A percentile compares a stretch with the other conserved stretches of the same genome.
phyloP scores from a whole-genome alignment of 2,888 invertebrate genomes.

The Brenthis daphne region DNA sequence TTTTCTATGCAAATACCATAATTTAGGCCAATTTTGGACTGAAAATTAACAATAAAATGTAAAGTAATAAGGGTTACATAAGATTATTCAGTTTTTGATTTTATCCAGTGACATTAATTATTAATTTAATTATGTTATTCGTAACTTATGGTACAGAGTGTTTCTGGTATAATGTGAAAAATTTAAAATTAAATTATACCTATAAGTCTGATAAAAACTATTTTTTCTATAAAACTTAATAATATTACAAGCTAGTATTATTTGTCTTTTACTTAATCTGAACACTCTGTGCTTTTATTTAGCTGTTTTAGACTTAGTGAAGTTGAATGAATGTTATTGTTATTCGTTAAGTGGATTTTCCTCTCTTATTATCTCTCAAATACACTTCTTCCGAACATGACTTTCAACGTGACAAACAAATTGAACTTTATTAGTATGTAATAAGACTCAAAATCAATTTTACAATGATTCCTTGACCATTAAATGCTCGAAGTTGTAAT shows the following conservation, averaged over 20 bases:
- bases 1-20: too few relatives aligned
- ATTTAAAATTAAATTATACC: background rate
- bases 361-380: background rate
- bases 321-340: background rate
- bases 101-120: too few relatives aligned
- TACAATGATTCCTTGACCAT: slow-evolving; percentile 5
- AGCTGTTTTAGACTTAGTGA: background rate
- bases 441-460: background rate
- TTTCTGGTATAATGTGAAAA: background rate
- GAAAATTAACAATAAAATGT: too few relatives aligned
- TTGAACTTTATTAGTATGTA: background rate
- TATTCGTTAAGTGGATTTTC: background rate
- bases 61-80: too few relatives aligned
- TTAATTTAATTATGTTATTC: too few relatives aligned
- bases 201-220: slow-evolving; percentile 4
- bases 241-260: slow-evolving; percentile 9
- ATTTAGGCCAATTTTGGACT: too few relatives aligned
- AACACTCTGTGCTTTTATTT: background rate
- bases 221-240: slow-evolving; percentile 1
- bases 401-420: slow-evolving; percentile 2
- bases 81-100: too few relatives aligned
- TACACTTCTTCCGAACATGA: slow-evolving; percentile 2
- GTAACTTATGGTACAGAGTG: background rate
- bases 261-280: background rate
- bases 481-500: slow-evolving; percentile 9